Evolutionary conservation across 1,140 invertebrate species (phyloP).

Genomic region (Sitobion miscanthi): DNA sequence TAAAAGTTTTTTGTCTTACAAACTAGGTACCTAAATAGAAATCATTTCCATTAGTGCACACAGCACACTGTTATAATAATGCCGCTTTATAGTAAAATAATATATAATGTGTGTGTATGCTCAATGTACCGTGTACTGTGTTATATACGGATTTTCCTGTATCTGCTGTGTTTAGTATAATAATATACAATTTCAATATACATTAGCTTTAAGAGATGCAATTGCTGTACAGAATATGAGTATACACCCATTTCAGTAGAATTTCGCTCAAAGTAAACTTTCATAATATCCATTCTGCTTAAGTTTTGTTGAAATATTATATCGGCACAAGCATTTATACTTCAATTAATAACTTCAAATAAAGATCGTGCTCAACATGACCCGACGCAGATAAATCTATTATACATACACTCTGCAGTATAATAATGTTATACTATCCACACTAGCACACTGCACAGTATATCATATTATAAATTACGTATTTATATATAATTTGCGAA

Average conservation of each 20-base stretch:
- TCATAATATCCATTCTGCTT: neutral
- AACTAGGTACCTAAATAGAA: neutral
- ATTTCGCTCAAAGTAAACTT: constrained; percentile 6
- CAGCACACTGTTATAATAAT: neutral
- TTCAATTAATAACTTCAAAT: constrained; percentile 5
- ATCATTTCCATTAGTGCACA: neutral
- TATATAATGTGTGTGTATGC: neutral
- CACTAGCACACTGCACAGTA: neutral
- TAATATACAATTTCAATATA: neutral
- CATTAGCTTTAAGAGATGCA: neutral
- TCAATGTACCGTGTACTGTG: neutral
- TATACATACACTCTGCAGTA: neutral
- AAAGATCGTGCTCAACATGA: neutral
- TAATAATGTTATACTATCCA: neutral
- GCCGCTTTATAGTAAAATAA: too few relatives aligned
- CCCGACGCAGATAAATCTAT: neutral
- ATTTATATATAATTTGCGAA: too few relatives aligned
- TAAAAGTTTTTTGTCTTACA: neutral
- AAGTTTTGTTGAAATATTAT: neutral
- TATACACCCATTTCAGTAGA: neutral
- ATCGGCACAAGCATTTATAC: neutral
- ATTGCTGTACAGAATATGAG: neutral
- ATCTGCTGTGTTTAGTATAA: neutral
- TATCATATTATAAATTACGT: too few relatives aligned
- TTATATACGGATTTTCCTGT: neutral